Evolutionary conservation across 2,888 invertebrate genomes (phyloP).

Genomic region (Mimachlamys varia): DNA sequence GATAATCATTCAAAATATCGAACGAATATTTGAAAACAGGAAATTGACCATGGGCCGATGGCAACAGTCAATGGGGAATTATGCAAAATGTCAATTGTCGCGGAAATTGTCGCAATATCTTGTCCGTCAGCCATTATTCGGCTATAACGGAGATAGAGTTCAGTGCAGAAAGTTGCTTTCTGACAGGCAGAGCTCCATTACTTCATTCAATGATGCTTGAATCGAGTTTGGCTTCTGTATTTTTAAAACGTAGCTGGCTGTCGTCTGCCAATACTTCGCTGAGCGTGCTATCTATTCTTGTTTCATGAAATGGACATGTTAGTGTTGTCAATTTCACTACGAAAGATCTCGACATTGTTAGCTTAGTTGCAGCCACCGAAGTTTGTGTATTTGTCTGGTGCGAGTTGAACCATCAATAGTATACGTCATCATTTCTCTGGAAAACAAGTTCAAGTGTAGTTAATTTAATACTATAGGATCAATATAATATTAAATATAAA

Average conservation of each 20-base stretch:
- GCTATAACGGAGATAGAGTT: neutral
- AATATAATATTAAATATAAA: too few species aligned
- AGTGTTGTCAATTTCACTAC: neutral
- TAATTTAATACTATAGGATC: too few species aligned
- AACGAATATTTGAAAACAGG: conserved; percentile 12
- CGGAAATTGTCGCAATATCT: neutral
- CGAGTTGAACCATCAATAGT: too few species aligned
- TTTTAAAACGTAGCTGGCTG: neutral
- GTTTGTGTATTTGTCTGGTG: too few species aligned
- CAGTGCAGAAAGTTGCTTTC: neutral
- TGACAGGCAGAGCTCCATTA: too few species aligned
- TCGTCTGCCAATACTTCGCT: neutral
- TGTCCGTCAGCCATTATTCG: neutral
- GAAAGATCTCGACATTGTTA: too few species aligned
- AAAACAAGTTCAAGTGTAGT: too few species aligned
- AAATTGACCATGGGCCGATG: conserved; percentile 24
- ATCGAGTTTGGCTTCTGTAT: neutral
- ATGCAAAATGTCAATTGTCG: conserved; percentile 1
- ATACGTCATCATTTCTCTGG: too few species aligned
- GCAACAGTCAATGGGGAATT: conserved; percentile 8
- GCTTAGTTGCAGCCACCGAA: too few species aligned
- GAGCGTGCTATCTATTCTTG: neutral
- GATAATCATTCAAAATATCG: conserved; percentile 13
- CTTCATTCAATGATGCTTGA: neutral
- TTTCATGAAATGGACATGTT: neutral